Percentiles rank a stretch among this genome's conserved stretches.
phyloP scores from a whole-genome alignment of 2,113 vertebrate species.

The Oncorhynchus mykiss region DNA sequence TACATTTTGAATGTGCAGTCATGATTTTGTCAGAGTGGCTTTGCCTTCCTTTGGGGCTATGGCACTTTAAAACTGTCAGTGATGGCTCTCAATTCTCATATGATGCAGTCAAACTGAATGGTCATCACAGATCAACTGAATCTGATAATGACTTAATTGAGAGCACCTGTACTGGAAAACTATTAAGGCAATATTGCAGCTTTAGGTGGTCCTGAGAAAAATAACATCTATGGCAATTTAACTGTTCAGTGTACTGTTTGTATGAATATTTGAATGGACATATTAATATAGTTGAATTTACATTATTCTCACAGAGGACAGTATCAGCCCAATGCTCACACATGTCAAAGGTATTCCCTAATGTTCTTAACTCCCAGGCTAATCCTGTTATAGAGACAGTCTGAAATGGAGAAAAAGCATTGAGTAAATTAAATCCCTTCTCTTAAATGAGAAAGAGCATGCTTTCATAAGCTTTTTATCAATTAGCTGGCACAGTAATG shows the following conservation, averaged over 20 bases:
- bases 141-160: neutral
- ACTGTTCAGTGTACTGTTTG: neutral
- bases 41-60: neutral
- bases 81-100: neutral
- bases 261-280: neutral
- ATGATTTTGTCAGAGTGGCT: neutral
- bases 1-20: neutral
- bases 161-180: neutral
- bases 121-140: constrained; percentile 5
- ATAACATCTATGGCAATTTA: neutral
- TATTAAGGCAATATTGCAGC: neutral
- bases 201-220: neutral
- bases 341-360: neutral
- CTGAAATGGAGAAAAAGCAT: neutral
- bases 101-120: neutral
- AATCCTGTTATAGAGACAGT: constrained; percentile 1
- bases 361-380: neutral
- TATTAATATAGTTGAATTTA: neutral
- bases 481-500: neutral
- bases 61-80: neutral
- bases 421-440: neutral
- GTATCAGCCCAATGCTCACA: neutral
- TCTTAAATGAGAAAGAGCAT: neutral
- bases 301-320: neutral
- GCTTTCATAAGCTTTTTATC: constrained; percentile 3